Base-by-base conservation (phyloP, 2,888 invertebrate genomes). In the Sacculina carcini region DNA sequence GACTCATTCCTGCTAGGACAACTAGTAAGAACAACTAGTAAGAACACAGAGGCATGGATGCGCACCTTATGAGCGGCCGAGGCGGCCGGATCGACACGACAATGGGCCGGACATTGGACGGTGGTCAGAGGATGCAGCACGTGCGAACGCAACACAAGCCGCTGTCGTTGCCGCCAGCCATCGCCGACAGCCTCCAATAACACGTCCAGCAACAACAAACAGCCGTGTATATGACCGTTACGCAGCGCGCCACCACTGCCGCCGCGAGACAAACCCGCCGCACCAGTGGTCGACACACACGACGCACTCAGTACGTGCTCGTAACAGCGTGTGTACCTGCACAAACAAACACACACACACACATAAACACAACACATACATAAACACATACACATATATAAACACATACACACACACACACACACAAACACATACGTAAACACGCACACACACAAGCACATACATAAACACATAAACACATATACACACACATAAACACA, bases 181-280 rank as follows among this genome's bases (percentile, higher is more conserved):
- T 81, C 76, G 68, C 92, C 89, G 39, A 86, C 80, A 62, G 85
- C 85, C 52, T 92, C 73, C 16, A 98, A 70, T 3, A 98, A 69
- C 66, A 98, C 98, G 67, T 96, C 94, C 28, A 94, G 70, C 21
- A 94, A 82, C 36, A 96, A 71, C 14, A 96, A 69, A 1, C 87
- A 85, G 29, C 92, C 92, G 64, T 96, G 94, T 21, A 85, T 77
- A 62, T 82, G 76, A 63, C 94, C 94, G 60, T 96, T 94, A 57
- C 77, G 74, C 3, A 78, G 78, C 51, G 79, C 76, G 54, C 81
- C 80, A 63, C n/a, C n/a, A 80, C 78, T 61, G 86, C 81, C 32
- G 64, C 62, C 48, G 68, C 61, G 1, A 64, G 58, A 23, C 28
- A n/a, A n/a, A n/a, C n/a, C n/a, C n/a, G n/a, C 52, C 47, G 29